phyloP scores from a whole-genome alignment of 2,888 invertebrate genomes.

The Oxycera nigricornis region DNA sequence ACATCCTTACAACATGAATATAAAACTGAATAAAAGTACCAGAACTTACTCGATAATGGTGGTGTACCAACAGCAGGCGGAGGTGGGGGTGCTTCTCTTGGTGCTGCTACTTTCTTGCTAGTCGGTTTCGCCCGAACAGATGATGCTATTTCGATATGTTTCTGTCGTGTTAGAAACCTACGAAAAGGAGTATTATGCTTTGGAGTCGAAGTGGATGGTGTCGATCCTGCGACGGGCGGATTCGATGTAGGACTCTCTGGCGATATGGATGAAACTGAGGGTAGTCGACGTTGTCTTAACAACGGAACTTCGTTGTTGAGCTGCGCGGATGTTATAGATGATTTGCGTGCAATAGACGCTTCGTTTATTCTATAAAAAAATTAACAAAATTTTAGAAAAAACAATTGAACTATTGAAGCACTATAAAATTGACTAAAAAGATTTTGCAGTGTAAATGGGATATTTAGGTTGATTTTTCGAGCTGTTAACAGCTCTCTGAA shows the following conservation, averaged over 20 bases:
- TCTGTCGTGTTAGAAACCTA: slow-evolving; percentile 33
- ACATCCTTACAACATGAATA: too few species aligned
- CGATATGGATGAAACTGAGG: slow-evolving; percentile 37
- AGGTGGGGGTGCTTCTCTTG: not conserved
- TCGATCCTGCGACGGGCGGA: not conserved
- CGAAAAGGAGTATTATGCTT: slow-evolving; percentile 28
- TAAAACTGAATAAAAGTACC: too few species aligned
- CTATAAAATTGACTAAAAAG: too few species aligned
- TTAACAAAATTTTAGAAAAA: too few species aligned
- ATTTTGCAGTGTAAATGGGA: too few species aligned
- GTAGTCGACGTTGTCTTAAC: slow-evolving; percentile 17
- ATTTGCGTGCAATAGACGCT: slow-evolving; percentile 14
- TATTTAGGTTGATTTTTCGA: too few species aligned
- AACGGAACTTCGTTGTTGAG: slow-evolving; percentile 27
- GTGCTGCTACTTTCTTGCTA: slow-evolving; percentile 12
- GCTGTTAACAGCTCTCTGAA: too few species aligned
- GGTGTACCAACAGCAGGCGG: not conserved
- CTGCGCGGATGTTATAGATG: slow-evolving; percentile 30
- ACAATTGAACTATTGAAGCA: too few species aligned
- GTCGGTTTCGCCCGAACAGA: slow-evolving; percentile 7
- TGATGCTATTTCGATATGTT: slow-evolving; percentile 23
- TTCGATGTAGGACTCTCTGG: slow-evolving; percentile 16
- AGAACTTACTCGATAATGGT: not conserved
- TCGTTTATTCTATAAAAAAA: slow-evolving; percentile 32
- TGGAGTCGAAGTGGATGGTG: slow-evolving; percentile 25